Base-by-base conservation (phyloP, 2,797 vertebrate genomes). In the Decapterus maruadsi region DNA sequence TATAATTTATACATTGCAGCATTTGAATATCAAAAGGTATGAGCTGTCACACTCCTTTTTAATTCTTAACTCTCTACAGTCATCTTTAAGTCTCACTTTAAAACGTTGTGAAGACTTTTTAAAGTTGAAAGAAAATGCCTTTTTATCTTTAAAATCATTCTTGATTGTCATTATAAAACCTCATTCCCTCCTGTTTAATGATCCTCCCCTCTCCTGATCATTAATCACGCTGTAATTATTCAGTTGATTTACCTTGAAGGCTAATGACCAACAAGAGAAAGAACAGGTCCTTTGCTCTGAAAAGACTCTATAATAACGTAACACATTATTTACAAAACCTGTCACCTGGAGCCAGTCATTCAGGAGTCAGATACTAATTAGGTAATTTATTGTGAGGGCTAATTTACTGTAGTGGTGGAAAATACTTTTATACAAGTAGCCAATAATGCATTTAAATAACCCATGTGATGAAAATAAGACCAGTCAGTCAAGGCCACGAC, bases 161-260 rank as follows among this genome's bases (percentile, higher is more conserved):
- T 55, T 53, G n/a, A 34, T 34, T n/a, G 12, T 31, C 40, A 7
- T n/a, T 40, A 53, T 61, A 48, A 73, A 76, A 50, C 61, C 5
- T n/a, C 20, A 29, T 66, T 34, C 31, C 46, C 38, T 42, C 29
- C 64, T 48, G 48, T 70, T 34, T 56, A n/a, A 57, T 54, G 50
- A 73, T 62, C 59, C 4, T 29, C 46, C 56, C 53, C 7, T 68
- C n/a, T 20, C 6, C 51, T 34, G 9, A 13, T 68, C 62, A 76
- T 82, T 67, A 69, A 74, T 86, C 76, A 80, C 57, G 26, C 55
- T 64, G 45, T 72, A 70, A 76, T 83, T 54, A 78, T 62, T 70
- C 53, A 75, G 70, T 17, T 68, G 36, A 78, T 83, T 84, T 67
- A 56, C 54, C 68, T 48, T 73, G 29, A 81, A 79, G 38, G 40